Evolutionary conservation across 2,888 invertebrate species (phyloP), one percentile per base, ranked within the genome.

Genomic region (Ganaspis brasiliensis): DNA sequence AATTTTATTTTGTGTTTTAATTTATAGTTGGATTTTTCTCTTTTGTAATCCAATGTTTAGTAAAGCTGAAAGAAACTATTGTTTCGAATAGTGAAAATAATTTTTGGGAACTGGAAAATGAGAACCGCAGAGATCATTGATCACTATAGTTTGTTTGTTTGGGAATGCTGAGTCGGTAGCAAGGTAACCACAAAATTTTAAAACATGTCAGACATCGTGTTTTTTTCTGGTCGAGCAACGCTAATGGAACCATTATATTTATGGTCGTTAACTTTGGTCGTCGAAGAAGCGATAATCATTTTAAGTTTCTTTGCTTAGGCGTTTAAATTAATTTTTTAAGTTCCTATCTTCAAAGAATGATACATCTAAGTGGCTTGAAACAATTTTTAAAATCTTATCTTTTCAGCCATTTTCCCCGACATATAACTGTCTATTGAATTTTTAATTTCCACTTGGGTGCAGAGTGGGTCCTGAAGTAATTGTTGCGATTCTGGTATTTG

Each of bases 211-310:
- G 37, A 63, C 63, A 63, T 5, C 12, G 19, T 63, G 63, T n/a
- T 63, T 63, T 63, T 16, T 40, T 21, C 57, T 59, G 57, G 31
- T 10, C 63, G 37, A 63, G 40, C 63, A 37, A 63, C 40, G 37
- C 79, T 83, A 82, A 81, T 81, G 81, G 83, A 82, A 77, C 76
- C 75, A 77, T 79, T 78, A 78, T 80, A 82, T 83, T 83, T 81
- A 83, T 78, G 81, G 80, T 78, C 79, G 76, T 78, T 75, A 79
- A 70, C 31, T 59, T 56, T 14, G 55, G 52, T 63, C 24, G 56
- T 35, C 55, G 72, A 19, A 1, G n/a, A 40, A 40, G 67, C 70
- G 31, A 76, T 73, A 76, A 76, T 63, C 67, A 45, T 73, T 67
- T 40, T 45, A 31, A 31, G 31, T 26, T 59, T 31, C 57, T 59